Conservation (phyloP, 2,888 invertebrate species). For the Lepidochrysops patricia region DNA sequence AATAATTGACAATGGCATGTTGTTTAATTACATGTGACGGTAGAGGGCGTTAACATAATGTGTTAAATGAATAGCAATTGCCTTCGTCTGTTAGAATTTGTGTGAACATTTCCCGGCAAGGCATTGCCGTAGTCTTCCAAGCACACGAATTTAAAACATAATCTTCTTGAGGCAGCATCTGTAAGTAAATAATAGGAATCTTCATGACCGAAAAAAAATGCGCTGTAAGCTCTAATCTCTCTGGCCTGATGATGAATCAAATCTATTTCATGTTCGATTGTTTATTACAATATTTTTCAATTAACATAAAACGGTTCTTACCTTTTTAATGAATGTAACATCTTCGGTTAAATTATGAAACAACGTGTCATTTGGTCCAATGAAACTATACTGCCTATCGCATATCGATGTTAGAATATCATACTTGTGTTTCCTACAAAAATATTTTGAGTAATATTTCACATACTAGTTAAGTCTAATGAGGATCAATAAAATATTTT, state of each 20-base stretch:
- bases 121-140: not conserved
- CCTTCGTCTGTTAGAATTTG: conserved; percentile 17
- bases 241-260: no score
- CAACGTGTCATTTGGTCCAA: not conserved
- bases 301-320: not conserved
- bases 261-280: no score
- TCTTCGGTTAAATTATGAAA: not conserved
- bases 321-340: not conserved
- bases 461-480: no score
- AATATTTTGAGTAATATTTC: no score
- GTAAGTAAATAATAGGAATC: no score
- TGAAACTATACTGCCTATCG: not conserved
- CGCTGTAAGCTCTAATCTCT: no score
- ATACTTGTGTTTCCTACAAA: not conserved
- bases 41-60: no score
- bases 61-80: conserved; percentile 16
- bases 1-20: no score
- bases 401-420: not conserved
- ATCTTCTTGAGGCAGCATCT: not conserved
- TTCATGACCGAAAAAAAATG: not conserved
- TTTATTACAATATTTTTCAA: no score
- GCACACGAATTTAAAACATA: not conserved
- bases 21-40: no score
- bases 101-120: conserved; percentile 4
- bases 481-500: no score